These are phyloP conservation scores for Pseudochirops cupreus DNA, from an alignment of 2,797 vertebrate species.

Conservation along the genomic window DNA sequence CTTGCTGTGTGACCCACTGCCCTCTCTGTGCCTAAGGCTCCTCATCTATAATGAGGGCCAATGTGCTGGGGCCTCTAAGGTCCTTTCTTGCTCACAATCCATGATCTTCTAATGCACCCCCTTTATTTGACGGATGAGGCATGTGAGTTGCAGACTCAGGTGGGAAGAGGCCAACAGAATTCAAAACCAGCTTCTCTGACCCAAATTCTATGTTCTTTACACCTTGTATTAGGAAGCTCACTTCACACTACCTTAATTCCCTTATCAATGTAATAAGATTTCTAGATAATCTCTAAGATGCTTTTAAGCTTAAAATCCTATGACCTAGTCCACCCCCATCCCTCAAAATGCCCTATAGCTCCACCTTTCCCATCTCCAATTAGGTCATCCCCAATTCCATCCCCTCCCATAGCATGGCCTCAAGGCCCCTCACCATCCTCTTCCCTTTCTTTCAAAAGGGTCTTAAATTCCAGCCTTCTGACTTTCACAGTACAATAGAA, in stretches of 20 bases:
- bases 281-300: background rate
- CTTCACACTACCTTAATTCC: background rate
- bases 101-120: no score
- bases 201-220: background rate
- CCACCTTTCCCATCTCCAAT: background rate
- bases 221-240: background rate
- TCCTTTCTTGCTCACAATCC: background rate
- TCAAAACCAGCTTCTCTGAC: background rate
- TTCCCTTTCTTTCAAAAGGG: background rate
- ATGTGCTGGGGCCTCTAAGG: no score
- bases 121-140: background rate
- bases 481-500: background rate
- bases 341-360: background rate
- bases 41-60: conserved; percentile 1
- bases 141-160: background rate
- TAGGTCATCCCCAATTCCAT: background rate
- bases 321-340: no score
- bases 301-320: background rate
- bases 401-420: background rate
- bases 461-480: background rate
- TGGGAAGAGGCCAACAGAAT: background rate
- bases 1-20: background rate
- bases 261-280: background rate
- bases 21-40: background rate
- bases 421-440: background rate